Conservation (phyloP, 1,140 invertebrate species). For the Drosophila carrolli region DNA sequence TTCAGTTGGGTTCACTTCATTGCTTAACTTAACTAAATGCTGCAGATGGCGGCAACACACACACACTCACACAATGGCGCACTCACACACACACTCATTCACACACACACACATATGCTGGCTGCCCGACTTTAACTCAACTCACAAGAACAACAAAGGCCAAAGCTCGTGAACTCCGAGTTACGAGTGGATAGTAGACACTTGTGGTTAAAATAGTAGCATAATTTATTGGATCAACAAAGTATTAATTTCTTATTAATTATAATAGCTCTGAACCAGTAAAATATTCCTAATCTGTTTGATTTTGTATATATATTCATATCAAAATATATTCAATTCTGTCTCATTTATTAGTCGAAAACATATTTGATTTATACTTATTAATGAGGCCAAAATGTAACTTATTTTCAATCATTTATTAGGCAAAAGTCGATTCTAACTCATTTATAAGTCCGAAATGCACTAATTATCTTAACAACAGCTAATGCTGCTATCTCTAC, state of each 20-base stretch:
- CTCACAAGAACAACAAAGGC: conserved; percentile 54
- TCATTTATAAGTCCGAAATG: conserved; percentile 1
- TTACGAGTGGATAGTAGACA: conserved; percentile 18
- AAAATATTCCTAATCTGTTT: not conserved
- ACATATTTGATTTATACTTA: too few species aligned
- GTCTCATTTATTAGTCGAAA: not conserved
- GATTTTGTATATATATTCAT: not conserved
- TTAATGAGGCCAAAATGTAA: not conserved
- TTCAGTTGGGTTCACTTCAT: conserved; percentile 81
- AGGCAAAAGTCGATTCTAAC: not conserved
- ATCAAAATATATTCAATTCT: not conserved
- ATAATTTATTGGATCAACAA: not conserved
- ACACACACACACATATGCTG: conserved; percentile 18
- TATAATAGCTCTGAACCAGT: too few species aligned
- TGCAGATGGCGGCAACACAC: conserved; percentile 61
- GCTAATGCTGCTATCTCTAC: not conserved
- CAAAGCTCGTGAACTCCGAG: conserved; percentile 65
- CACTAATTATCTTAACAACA: not conserved
- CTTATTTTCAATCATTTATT: not conserved
- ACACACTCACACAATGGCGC: conserved; percentile 10
- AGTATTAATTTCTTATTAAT: too few species aligned
- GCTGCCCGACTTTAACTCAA: conserved; percentile 57
- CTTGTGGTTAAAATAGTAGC: not conserved
- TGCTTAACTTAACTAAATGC: conserved; percentile 83
- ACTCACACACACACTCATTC: conserved; percentile 11